phyloP scores from a whole-genome alignment of 92 coral and sea anemone genomes.

The Zoanthus sansibaricus region DNA sequence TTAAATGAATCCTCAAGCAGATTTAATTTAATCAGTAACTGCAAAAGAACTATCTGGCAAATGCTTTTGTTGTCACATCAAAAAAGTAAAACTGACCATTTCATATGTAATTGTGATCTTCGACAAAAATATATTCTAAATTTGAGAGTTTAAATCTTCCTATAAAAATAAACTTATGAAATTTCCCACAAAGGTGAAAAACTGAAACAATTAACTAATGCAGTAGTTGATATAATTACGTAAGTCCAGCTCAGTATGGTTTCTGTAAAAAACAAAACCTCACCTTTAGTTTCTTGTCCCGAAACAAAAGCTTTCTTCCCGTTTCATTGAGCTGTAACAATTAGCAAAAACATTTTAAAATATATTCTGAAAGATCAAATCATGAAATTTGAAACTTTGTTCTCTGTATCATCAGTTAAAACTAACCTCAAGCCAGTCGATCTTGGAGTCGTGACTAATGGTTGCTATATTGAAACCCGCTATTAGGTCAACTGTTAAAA shows the following conservation, averaged over 20 bases:
- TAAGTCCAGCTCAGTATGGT: background rate
- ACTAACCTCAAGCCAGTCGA: slow-evolving; percentile 98
- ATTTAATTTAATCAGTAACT: too few relatives aligned
- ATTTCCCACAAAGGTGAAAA: background rate
- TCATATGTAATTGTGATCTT: too few relatives aligned
- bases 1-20: too few relatives aligned
- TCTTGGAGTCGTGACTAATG: slow-evolving; percentile 95
- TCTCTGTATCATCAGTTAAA: background rate
- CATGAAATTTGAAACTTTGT: background rate
- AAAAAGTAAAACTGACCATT: too few relatives aligned
- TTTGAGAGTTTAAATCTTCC: too few relatives aligned
- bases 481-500: slow-evolving; percentile 82
- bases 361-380: background rate
- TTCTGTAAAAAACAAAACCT: background rate
- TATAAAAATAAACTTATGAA: background rate
- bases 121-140: too few relatives aligned
- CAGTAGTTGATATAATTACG: background rate
- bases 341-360: background rate
- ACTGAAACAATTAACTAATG: background rate
- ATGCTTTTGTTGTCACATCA: too few relatives aligned
- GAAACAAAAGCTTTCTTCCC: slow-evolving; percentile 90
- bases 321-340: slow-evolving; percentile 92
- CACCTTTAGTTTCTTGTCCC: slow-evolving; percentile 95
- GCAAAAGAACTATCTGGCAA: too few relatives aligned
- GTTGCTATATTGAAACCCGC: slow-evolving; percentile 90